Conservation (phyloP, 1,140 invertebrate species). For the Drosophila nasuta region DNA sequence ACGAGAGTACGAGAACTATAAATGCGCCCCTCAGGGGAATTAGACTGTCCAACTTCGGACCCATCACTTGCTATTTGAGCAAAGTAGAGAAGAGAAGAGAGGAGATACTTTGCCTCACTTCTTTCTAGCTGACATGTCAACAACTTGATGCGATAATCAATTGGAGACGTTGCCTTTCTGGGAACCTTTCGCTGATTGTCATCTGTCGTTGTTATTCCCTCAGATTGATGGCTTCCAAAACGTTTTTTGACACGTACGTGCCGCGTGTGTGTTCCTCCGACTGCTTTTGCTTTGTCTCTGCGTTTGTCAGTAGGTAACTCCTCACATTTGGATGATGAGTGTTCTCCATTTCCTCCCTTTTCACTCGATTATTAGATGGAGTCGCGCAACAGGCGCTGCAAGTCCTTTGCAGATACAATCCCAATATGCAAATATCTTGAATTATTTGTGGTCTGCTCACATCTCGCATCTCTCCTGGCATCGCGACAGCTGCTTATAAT, state of each 20-base stretch:
- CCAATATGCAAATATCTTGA: conserved; percentile 45
- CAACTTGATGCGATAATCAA: conserved; percentile 55
- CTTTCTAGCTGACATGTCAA: conserved; percentile 39
- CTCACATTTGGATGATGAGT: background rate
- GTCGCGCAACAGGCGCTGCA: conserved; percentile 38
- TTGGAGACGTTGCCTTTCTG: conserved; percentile 26
- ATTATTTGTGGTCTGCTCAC: conserved; percentile 35
- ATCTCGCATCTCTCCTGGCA: background rate
- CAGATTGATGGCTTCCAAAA: conserved; percentile 63
- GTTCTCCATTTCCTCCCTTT: background rate
- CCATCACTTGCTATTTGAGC: background rate
- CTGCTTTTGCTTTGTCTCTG: conserved; percentile 15
- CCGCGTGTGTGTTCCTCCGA: conserved; percentile 11
- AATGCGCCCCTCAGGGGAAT: conserved; percentile 17
- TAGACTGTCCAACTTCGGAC: conserved; percentile 16
- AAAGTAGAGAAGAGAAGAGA: background rate
- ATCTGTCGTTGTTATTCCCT: conserved; percentile 47
- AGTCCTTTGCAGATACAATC: conserved; percentile 14
- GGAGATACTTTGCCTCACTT: conserved; percentile 2
- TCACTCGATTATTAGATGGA: background rate
- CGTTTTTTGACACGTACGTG: conserved; percentile 59
- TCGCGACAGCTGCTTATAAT: conserved; percentile 40
- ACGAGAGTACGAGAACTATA: conserved; percentile 29
- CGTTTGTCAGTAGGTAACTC: conserved; percentile 5
- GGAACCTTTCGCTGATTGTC: conserved; percentile 32